Conservation (phyloP, 2,797 vertebrate species). For the Rhinella marina region DNA sequence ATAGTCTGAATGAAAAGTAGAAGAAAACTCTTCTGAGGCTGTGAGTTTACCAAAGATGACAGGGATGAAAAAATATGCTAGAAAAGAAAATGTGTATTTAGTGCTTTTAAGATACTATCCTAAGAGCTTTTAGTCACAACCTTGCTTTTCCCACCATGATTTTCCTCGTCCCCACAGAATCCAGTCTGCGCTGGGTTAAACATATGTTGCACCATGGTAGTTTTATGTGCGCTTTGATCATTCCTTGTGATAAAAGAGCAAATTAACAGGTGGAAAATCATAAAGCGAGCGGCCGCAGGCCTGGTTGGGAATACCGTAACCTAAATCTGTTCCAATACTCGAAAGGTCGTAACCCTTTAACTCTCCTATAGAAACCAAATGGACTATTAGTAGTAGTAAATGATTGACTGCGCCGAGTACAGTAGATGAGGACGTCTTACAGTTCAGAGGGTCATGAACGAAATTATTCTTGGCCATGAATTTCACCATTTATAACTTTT, state of each 20-base stretch:
- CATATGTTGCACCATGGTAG: background rate
- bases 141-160: background rate
- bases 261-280: constrained; percentile 45
- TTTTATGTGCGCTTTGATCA: constrained; percentile 32
- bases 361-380: constrained; percentile 7
- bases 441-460: background rate
- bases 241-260: constrained; percentile 27
- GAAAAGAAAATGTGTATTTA: no score
- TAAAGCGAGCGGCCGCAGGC: background rate
- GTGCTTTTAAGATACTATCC: background rate
- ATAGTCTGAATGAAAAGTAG: no score
- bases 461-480: background rate
- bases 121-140: background rate
- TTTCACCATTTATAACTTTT: background rate
- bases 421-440: background rate
- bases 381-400: background rate
- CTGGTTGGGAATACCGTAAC: constrained; percentile 7
- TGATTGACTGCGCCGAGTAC: background rate
- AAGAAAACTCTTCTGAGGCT: no score
- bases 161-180: background rate
- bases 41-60: no score
- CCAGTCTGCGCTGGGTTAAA: constrained; percentile 9
- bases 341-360: constrained; percentile 15
- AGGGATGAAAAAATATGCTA: no score
- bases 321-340: constrained; percentile 19